Base-by-base conservation (phyloP, 2,888 invertebrate genomes). In the Pterostichus madidus region DNA sequence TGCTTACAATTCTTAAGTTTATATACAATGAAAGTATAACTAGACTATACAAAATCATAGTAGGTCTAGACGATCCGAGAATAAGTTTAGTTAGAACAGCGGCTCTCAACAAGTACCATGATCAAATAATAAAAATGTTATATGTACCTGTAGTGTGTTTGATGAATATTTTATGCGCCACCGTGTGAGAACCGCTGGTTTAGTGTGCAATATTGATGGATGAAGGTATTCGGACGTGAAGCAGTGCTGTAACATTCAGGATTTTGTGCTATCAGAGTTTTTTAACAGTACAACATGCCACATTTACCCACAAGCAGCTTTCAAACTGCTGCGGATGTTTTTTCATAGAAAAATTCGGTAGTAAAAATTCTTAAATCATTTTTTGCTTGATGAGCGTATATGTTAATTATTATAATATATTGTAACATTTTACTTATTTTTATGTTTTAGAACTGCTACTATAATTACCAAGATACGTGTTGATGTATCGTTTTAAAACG, bases 261-360 rank as follows among this genome's bases (percentile, higher is more conserved):
- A 39, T 39, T 31, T 31, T 31, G 59, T 31, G 59, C 31, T 11
- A 39, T 39, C 39, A 7, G 39, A 39, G 8, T 3, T 0, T 7
- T 39, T 39, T 24, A 24, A 59, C 8, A 17, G 59, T 59, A 15
- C n/a, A 39, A 8, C n/a, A 68, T 35, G 13, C 32, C 68, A 13
- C 10, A 68, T 68, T n/a, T 15, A 24, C 10, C 17, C 13, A n/a
- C 35, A 31, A 68, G 39, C 68, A 68, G 68, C 5, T 39, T 68
- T 31, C 17, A 0, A 68, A 68, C 68, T 68, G 68, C 10, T 68
- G 1, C 1, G 24, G 46, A n/a, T n/a, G 11, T 24, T 24, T 17
- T 81, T 81, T 81, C 75, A 75, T 81, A 81, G 81, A 81, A 81
- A 78, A 80, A 80, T 71, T 80, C 39, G 75, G 75, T 81, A 81